Evolutionary conservation across 1,140 invertebrate species (phyloP), one percentile per base, ranked within the genome.

Genomic region (Pachypeltis micranthus): DNA sequence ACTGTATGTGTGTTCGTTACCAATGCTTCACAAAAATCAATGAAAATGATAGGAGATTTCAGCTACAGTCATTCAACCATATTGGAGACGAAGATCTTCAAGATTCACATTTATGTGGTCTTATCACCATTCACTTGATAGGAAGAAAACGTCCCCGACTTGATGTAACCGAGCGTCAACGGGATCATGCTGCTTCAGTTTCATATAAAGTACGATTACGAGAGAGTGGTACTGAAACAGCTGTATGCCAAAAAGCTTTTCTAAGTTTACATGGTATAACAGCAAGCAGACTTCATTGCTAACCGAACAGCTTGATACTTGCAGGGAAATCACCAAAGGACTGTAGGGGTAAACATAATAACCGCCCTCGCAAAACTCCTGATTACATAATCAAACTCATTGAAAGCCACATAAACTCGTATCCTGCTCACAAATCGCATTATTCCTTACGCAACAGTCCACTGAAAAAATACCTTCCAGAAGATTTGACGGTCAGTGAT

Each of bases 381-480:
- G 14, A 58, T 4, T 7, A 21, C 16, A 2, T 58, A 2, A 7
- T 58, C 2, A 58, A 12, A 19, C 2, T 58, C 2, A 58, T 58
- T 58, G 55, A 58, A 26, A 19, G 2, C 55, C 55, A 58, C 24
- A 58, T 58, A n/a, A n/a, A n/a, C n/a, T n/a, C n/a, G n/a, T n/a
- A n/a, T n/a, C n/a, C n/a, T n/a, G n/a, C n/a, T n/a, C n/a, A n/a
- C n/a, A n/a, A n/a, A n/a, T n/a, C n/a, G n/a, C n/a, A n/a, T n/a
- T n/a, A n/a, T n/a, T n/a, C 28, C 12, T 7, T 2, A 23, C 16
- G 16, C 16, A 3, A 16, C 26, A 24, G 26, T 7, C 55, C 14
- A 14, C 23, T 12, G 16, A 58, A 27, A 10, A 21, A 10, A 10
- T 7, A 58, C 19, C 4, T 16, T 10, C 25, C 55, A 24, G 55